Conservation (phyloP, 2,888 invertebrate species). For the Drosophila parthenogenetica region DNA sequence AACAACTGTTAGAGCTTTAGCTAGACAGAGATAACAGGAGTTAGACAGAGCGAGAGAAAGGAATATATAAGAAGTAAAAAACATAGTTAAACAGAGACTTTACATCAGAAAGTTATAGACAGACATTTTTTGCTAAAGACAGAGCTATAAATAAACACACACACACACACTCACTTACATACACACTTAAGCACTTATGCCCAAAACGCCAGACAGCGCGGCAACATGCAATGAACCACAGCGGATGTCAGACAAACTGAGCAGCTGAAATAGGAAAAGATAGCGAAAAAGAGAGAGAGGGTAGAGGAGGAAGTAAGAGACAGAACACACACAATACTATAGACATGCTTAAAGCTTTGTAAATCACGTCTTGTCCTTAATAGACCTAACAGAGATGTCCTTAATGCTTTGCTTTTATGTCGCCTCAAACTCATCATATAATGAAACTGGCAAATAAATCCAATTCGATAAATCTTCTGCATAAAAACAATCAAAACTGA, state of each 20-base stretch:
- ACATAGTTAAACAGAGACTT: conserved; percentile 6
- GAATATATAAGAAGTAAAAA: not conserved
- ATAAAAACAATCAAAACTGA: too few relatives aligned
- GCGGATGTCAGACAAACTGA: conserved; percentile 47
- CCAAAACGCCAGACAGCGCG: conserved; percentile 74
- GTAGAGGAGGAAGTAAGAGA: not conserved
- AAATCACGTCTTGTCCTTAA: not conserved
- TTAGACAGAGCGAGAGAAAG: conserved; percentile 7
- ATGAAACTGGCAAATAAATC: not conserved
- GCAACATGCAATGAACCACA: conserved; percentile 78
- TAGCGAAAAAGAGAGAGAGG: conserved; percentile 1
- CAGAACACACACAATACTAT: not conserved
- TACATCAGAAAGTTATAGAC: conserved; percentile 33
- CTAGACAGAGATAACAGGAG: conserved; percentile 17
- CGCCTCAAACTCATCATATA: not conserved
- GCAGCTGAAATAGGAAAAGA: conserved; percentile 18
- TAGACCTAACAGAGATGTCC: not conserved
- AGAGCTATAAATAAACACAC: conserved; percentile 63
- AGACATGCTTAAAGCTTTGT: conserved; percentile 10
- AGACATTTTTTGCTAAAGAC: conserved; percentile 45
- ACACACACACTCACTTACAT: conserved; percentile 28
- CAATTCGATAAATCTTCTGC: not conserved
- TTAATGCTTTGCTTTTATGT: not conserved
- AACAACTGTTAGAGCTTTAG: conserved; percentile 41
- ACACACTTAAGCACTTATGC: conserved; percentile 35